These are phyloP conservation scores for Emydocephalus ijimae DNA, from an alignment of 2,113 vertebrate species.

Conservation along the genomic window DNA sequence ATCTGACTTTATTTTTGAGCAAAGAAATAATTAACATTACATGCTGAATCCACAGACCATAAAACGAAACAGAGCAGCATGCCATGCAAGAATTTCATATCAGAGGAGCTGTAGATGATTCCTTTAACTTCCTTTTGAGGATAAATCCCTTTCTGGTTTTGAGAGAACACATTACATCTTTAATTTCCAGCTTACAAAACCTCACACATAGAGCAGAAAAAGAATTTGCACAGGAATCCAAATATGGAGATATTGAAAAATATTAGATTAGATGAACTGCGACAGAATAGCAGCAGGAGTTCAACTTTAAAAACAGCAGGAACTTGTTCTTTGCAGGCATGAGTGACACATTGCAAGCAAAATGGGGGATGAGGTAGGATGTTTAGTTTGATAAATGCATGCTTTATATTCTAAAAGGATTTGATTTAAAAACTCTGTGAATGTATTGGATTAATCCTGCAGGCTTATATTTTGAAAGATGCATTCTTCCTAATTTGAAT, in stretches of 20 bases:
- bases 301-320: slow-evolving; percentile 60
- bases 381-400: slow-evolving; percentile 50
- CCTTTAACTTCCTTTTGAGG: slow-evolving; percentile 34
- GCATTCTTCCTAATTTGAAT: slow-evolving; percentile 16
- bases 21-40: background rate
- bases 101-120: slow-evolving; percentile 27
- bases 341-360: slow-evolving; percentile 65
- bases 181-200: slow-evolving; percentile 40
- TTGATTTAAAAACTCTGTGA: slow-evolving; percentile 24
- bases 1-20: background rate
- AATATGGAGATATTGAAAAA: slow-evolving; percentile 63
- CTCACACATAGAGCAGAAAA: slow-evolving; percentile 49
- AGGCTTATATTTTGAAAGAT: background rate
- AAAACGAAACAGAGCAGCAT: slow-evolving; percentile 34
- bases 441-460: slow-evolving; percentile 24
- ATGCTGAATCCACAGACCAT: background rate
- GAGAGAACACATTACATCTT: slow-evolving; percentile 44
- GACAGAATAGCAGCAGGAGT: slow-evolving; percentile 61
- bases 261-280: slow-evolving; percentile 55
- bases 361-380: slow-evolving; percentile 39
- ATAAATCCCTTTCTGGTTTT: slow-evolving; percentile 50
- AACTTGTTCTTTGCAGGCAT: slow-evolving; percentile 51
- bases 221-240: slow-evolving; percentile 57
- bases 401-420: slow-evolving; percentile 37
- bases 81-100: slow-evolving; percentile 18